Base-by-base conservation (phyloP, 2,888 invertebrate species). In the Leptura quadrifasciata region DNA sequence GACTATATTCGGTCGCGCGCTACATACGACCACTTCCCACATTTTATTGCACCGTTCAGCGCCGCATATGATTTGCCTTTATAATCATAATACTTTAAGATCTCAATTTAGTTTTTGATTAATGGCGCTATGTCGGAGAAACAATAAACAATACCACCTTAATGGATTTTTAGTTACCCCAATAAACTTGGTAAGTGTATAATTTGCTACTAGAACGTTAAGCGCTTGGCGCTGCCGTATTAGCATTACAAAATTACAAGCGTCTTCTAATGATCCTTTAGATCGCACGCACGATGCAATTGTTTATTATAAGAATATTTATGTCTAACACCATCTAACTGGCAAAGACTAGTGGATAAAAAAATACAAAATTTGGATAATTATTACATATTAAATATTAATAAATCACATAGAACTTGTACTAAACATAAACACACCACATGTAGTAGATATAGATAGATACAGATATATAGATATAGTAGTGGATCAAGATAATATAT, bases 11-110 rank as follows among this genome's bases (percentile, higher is more conserved):
- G 60, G 47, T 69, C 54, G 65, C 65, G 69, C 54, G 71, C 71
- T 20, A 31, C 61, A 57, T 72, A 72, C 74, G 68, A 72, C 72
- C 68, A 72, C 77, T 77, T 74, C 74, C 74, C 77, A 77, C 74
- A 75, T 77, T 74, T 74, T 70, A 67, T 72, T 70, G 61, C 58
- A 65, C 58, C 39, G 63, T 72, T 78, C 60, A 76, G 58, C 78
- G 73, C 78, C 68, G 74, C 74, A 76, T 72, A 65, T 60, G 39
- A 67, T 72, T 72, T 75, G 70, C 72, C 73, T 65, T 71, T 74
- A 65, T 76, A 65, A 74, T 71, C 76, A 70, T 71, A 74, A 70
- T 70, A 68, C 67, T 68, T 70, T 76, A 74, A 70, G 73, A 67
- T 76, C 74, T 74, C 73, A 76, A 76, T 73, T 64, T 35, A 60